phyloP scores from a whole-genome alignment of 2,113 vertebrate genomes.

The Pollachius pollachius region DNA sequence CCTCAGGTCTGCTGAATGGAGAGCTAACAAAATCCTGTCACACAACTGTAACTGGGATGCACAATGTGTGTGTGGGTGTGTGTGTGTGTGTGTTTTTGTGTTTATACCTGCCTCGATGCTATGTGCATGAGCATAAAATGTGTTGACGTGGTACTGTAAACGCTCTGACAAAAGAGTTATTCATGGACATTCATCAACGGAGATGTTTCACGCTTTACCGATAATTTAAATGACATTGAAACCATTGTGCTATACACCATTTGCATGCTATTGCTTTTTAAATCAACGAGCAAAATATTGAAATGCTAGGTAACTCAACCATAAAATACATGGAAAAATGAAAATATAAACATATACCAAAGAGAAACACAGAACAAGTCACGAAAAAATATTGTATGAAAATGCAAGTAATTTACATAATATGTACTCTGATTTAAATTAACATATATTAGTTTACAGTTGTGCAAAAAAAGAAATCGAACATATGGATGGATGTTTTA shows the following conservation, averaged over 20 bases:
- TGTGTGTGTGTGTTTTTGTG: constrained; percentile 46
- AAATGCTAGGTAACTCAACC: constrained; percentile 76
- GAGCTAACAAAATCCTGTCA: constrained; percentile 52
- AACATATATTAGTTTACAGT: constrained; percentile 76
- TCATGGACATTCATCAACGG: constrained; percentile 65
- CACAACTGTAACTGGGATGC: constrained; percentile 41
- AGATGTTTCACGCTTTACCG: constrained; percentile 76
- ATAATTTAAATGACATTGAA: constrained; percentile 66
- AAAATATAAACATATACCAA: constrained; percentile 67
- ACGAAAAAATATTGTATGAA: constrained; percentile 63
- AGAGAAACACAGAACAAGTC: constrained; percentile 61
- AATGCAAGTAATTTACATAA: constrained; percentile 73
- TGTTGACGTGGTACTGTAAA: constrained; percentile 56
- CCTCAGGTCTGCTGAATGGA: constrained; percentile 40
- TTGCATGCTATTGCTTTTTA: constrained; percentile 97
- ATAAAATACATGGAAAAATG: constrained; percentile 59
- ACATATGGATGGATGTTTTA: constrained; percentile 58
- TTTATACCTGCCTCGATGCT: constrained; percentile 42
- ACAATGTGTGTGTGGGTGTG: constrained; percentile 25
- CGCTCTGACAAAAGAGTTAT: constrained; percentile 56
- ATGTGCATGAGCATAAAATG: constrained; percentile 24
- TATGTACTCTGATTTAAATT: constrained; percentile 58
- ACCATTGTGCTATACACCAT: constrained; percentile 90
- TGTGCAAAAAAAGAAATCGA: constrained; percentile 73
- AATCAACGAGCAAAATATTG: constrained; percentile 74